Evolutionary conservation across 2,797 vertebrate genomes (phyloP).

Genomic region (Rhinogobio ventralis): DNA sequence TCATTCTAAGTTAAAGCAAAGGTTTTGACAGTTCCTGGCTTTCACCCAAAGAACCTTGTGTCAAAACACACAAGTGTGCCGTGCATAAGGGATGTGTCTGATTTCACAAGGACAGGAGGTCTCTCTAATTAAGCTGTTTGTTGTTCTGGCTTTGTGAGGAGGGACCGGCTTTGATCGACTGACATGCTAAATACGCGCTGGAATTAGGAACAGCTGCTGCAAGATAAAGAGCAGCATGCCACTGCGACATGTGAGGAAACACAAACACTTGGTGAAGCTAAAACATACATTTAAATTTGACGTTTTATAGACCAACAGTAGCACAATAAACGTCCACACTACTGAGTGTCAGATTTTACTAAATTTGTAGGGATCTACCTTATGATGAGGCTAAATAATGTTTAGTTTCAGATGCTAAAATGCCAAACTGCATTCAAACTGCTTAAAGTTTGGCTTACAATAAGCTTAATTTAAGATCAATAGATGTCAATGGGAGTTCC

Average conservation of each 20-base stretch:
- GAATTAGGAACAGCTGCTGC: conserved; percentile 28
- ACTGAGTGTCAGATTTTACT: neutral
- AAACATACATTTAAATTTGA: neutral
- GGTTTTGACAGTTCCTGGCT: conserved; percentile 30
- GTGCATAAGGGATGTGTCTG: conserved; percentile 35
- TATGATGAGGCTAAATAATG: no score
- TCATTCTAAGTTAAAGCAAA: conserved; percentile 14
- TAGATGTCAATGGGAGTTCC: neutral
- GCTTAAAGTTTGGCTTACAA: neutral
- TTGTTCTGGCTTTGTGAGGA: conserved; percentile 24
- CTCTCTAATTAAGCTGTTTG: conserved; percentile 52
- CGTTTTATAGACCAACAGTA: neutral
- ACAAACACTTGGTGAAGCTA: neutral
- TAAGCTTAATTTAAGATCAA: neutral
- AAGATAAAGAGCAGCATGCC: neutral
- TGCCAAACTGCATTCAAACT: neutral
- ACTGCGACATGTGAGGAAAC: neutral
- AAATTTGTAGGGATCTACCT: neutral
- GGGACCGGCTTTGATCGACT: neutral
- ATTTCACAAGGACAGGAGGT: conserved; percentile 42
- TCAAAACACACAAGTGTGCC: conserved; percentile 22
- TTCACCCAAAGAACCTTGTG: conserved; percentile 32
- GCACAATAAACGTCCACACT: neutral
- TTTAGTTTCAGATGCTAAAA: neutral
- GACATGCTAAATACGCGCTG: conserved; percentile 4